Evolutionary conservation across 2,888 invertebrate species (phyloP), one percentile per base, ranked within the genome.

Genomic region (Norana najaformis): DNA sequence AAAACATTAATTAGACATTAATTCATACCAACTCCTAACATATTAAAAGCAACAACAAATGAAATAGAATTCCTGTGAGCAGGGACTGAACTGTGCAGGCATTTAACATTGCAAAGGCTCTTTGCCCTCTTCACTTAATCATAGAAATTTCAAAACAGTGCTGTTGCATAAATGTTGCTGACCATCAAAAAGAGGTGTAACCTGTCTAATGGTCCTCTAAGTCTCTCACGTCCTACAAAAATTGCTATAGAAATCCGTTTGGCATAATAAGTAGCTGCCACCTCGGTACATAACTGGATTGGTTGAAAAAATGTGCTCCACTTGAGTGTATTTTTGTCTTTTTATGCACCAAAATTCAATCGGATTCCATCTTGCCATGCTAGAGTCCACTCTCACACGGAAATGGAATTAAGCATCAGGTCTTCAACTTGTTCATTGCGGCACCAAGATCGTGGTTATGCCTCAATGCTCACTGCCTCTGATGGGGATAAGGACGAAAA

Each of bases 221-320:
- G n/a, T n/a, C 69, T 69, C 30, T 69, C 69, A 4, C 13, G 69
- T n/a, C n/a, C 30, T 8, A n/a, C 69, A n/a, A n/a, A 69, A 30
- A 2, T 30, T 69, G 69, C 69, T 8, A 53, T 8, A 69, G 69
- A 69, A n/a, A 69, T 69, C 69, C n/a, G 69, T 69, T 69, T n/a
- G 69, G 69, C 69, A 69, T 69, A 69, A 69, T 69, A 69, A 69
- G 69, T n/a, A 69, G 69, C 69, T n/a, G n/a, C n/a, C 30, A 69
- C n/a, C 69, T n/a, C n/a, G n/a, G 69, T n/a, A 30, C 30, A 69
- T 69, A 69, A 69, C 69, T n/a, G 30, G 47, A 47, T 69, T 16
- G 30, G 6, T 8, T n/a, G 69, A 69, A 30, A n/a, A 69, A 30
- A 69, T n/a, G 69, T 16, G 69, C 11, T n/a, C 69, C 8, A n/a